These are phyloP conservation scores for Channa striata DNA, from an alignment of 2,797 vertebrate species.

Conservation along the genomic window DNA sequence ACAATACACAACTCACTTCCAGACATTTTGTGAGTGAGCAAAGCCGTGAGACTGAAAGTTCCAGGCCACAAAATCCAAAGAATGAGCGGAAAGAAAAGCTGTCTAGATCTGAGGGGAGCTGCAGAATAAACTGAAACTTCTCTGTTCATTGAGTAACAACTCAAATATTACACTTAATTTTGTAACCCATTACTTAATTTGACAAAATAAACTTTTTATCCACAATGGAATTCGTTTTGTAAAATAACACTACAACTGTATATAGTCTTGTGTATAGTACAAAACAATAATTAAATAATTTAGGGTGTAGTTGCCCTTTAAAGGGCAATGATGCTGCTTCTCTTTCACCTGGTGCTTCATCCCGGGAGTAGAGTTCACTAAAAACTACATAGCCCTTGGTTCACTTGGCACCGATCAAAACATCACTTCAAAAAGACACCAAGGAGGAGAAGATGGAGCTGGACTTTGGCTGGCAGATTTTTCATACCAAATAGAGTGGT, in stretches of 20 bases:
- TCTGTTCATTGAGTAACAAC: neutral
- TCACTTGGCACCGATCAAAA: constrained; percentile 75
- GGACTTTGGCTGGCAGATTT: constrained; percentile 54
- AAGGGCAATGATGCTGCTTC: constrained; percentile 38
- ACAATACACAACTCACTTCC: constrained; percentile 34
- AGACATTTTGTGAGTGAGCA: constrained; percentile 1
- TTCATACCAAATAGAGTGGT: constrained; percentile 46
- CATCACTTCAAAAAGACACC: constrained; percentile 68
- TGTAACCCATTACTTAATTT: neutral
- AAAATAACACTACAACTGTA: too few relatives aligned
- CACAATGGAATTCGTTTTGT: too few relatives aligned
- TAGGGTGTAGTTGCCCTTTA: constrained; percentile 6
- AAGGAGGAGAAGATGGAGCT: constrained; percentile 61
- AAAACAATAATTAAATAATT: too few relatives aligned
- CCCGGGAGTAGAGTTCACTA: constrained; percentile 62
- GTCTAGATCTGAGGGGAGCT: neutral
- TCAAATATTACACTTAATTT: neutral
- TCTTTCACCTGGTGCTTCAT: constrained; percentile 38
- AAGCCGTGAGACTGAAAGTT: neutral
- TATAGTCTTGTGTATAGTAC: too few relatives aligned
- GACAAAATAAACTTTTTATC: too few relatives aligned
- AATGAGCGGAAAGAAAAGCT: neutral
- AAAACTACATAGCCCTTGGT: constrained; percentile 54
- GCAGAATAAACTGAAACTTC: neutral
- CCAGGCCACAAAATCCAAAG: neutral